Evolutionary conservation across 1,140 invertebrate species (phyloP).

Genomic region (Drosophila aff.): DNA sequence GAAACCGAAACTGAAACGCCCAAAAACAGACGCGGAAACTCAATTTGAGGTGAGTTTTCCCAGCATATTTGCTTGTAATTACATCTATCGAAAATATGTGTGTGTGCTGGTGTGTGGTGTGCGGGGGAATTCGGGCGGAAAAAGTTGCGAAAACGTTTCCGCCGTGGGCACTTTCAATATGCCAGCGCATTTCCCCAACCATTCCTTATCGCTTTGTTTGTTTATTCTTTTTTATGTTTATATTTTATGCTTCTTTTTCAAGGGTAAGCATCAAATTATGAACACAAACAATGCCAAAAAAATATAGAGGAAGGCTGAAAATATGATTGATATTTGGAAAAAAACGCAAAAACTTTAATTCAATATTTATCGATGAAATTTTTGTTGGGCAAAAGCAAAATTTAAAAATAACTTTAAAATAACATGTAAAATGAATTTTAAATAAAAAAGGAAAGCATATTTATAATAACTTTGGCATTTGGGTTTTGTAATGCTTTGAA

Average conservation of each 20-base stretch:
- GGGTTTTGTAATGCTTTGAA: too few relatives aligned
- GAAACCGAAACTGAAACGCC: conserved; percentile 18
- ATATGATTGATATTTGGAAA: neutral
- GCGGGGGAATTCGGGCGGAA: conserved; percentile 3
- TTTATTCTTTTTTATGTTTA: conserved; percentile 23
- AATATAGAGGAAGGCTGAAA: conserved; percentile 6
- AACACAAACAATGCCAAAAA: conserved; percentile 11
- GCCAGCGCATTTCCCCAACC: neutral
- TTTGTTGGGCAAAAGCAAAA: neutral
- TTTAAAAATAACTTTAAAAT: neutral
- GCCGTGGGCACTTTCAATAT: conserved; percentile 64
- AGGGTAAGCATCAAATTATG: conserved; percentile 51
- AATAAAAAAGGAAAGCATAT: too few relatives aligned
- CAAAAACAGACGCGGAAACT: conserved; percentile 40
- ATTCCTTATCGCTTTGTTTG: conserved; percentile 22
- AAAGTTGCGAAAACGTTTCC: conserved; percentile 12
- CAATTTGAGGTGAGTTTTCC: conserved; percentile 69
- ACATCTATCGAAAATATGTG: conserved; percentile 68
- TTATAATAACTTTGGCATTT: too few relatives aligned
- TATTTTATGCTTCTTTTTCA: neutral
- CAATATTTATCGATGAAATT: neutral
- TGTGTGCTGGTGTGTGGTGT: conserved; percentile 5
- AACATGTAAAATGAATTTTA: too few relatives aligned
- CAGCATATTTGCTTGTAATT: conserved; percentile 80
- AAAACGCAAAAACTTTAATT: neutral